These are phyloP conservation scores for Ctenopoma kingsleyae DNA, from an alignment of 2,797 vertebrate genomes.

Conservation along the genomic window DNA sequence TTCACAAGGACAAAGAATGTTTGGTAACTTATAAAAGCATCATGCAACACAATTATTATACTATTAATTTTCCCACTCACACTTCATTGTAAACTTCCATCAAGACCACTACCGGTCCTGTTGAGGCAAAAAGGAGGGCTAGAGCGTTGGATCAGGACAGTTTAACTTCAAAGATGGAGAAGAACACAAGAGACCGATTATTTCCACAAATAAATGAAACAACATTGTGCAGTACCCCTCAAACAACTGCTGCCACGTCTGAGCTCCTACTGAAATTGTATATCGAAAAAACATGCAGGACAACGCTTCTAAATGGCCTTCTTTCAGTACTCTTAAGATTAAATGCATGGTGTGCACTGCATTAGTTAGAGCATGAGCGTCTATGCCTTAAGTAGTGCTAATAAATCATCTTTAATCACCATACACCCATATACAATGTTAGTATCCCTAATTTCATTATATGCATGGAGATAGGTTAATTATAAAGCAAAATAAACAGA, in stretches of 20 bases:
- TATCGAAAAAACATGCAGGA: slow-evolving; percentile 15
- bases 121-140: slow-evolving; percentile 52
- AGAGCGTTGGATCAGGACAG: slow-evolving; percentile 50
- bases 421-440: slow-evolving; percentile 49
- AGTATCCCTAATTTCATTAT: slow-evolving; percentile 52
- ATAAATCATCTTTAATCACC: slow-evolving; percentile 73
- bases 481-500: slow-evolving; percentile 62
- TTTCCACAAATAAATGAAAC: slow-evolving; percentile 55
- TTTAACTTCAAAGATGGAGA: slow-evolving; percentile 49
- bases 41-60: slow-evolving; percentile 69
- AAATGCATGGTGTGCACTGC: slow-evolving; percentile 8
- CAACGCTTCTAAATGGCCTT: slow-evolving; percentile 15
- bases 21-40: slow-evolving; percentile 80
- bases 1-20: slow-evolving; percentile 77
- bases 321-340: slow-evolving; percentile 22
- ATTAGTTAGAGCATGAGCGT: slow-evolving; percentile 33
- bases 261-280: slow-evolving; percentile 31
- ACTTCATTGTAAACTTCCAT: slow-evolving; percentile 66
- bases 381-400: slow-evolving; percentile 36
- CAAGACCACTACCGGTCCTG: slow-evolving; percentile 57
- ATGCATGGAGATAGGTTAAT: slow-evolving; percentile 53
- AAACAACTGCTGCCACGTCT: slow-evolving; percentile 45
- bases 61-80: slow-evolving; percentile 72
- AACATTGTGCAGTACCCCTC: slow-evolving; percentile 35
- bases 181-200: slow-evolving; percentile 33